A percentile compares a stretch with the other conserved stretches of the same genome.
Conservation (phyloP, 2,888 invertebrate species). For the Beris morrisii region DNA sequence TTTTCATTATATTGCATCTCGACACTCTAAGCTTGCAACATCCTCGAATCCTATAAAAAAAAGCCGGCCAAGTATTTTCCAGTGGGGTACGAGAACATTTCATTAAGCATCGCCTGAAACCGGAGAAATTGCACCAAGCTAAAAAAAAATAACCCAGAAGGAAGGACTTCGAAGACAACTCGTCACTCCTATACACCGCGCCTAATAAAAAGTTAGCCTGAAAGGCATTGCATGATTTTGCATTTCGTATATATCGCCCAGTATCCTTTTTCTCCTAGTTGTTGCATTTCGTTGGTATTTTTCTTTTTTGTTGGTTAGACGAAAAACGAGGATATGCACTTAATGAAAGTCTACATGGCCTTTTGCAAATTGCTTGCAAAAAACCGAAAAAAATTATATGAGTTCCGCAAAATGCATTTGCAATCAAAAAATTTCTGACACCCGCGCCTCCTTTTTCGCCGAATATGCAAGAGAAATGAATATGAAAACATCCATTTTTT, state of each 20-base stretch:
- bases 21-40: background rate
- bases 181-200: slow-evolving; percentile 19
- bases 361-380: slow-evolving; percentile 36
- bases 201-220: slow-evolving; percentile 30
- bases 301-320: too few relatives aligned
- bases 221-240: slow-evolving; percentile 32
- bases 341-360: slow-evolving; percentile 36
- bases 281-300: too few relatives aligned
- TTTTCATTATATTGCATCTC: slow-evolving; percentile 12
- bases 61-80: background rate
- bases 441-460: background rate
- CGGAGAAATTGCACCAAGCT: slow-evolving; percentile 24
- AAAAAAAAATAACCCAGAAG: slow-evolving; percentile 1
- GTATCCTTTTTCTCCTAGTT: too few relatives aligned
- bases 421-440: slow-evolving; percentile 31
- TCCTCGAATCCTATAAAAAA: background rate
- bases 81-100: slow-evolving; percentile 14
- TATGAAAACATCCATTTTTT: slow-evolving; percentile 14
- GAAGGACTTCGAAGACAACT: slow-evolving; percentile 26
- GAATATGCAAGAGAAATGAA: slow-evolving; percentile 1
- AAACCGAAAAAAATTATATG: slow-evolving; percentile 29
- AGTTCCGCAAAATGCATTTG: slow-evolving; percentile 35
- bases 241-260: slow-evolving; percentile 2
- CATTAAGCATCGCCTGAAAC: slow-evolving; percentile 26
- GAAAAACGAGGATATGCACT: slow-evolving; percentile 24